Base-by-base conservation (phyloP, 1,140 invertebrate genomes). In the Meloidogyne exigua region DNA sequence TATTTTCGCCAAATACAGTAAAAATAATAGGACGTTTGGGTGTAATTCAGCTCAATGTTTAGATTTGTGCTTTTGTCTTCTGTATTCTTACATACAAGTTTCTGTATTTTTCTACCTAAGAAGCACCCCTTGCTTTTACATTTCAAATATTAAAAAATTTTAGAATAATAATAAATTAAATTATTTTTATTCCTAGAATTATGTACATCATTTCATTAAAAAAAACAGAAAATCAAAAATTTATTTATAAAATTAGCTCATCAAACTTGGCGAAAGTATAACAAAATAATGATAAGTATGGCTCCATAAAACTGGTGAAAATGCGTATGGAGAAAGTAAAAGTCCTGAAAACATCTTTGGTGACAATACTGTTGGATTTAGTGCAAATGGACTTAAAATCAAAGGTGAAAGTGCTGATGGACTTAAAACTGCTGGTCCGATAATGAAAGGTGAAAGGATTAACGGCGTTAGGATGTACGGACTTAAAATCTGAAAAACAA, bases 371-470 rank as follows among this genome's bases (percentile, higher is more conserved):
- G 26, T 25, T 12, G 84, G 84, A n/a, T 67, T 82, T 28, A 80
- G 67, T 32, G 74, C 65, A 63, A 73, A 80, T 28, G 77, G 76
- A 23, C 57, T 70, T 26, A 80, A 81, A 26, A 68, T 67, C 15
- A 80, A 18, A 23, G 67, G 79, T 63, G 79, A 85, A 64, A 80
- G 73, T 65, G 77, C 77, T 68, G 57, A 44, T 67, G 82, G 83
- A 73, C 67, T 79, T 57, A 82, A 78, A 68, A 85, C 28, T 32
- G 77, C 70, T 63, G 76, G 76, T 18, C 65, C 28, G 26, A 78
- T 15, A 13, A 79, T 13, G 15, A 49, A 42, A 26, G 78, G 78
- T 25, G 78, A 79, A 13, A 79, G 67, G 21, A 79, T 72, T 1
- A 79, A 28, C 25, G 80, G 78, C 11, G 72, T 67, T 10, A 84